phyloP scores from a whole-genome alignment of 1,140 invertebrate species.

The Battus philenor region DNA sequence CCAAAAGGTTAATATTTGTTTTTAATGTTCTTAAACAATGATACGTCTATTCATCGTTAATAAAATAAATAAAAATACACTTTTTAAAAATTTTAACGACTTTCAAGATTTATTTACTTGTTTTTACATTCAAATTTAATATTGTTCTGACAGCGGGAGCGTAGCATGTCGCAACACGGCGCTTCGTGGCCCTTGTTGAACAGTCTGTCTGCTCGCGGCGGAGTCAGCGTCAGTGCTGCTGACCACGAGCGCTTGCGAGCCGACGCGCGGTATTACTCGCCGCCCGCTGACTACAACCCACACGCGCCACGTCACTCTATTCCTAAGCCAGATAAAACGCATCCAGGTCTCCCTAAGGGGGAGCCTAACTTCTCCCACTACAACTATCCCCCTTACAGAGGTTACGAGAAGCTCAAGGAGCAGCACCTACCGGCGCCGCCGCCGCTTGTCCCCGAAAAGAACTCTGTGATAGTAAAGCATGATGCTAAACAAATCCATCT shows the following conservation, averaged over 20 bases:
- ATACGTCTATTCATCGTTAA: too few species aligned
- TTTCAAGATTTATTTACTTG: neutral
- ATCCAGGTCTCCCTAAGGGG: slow-evolving; percentile 80
- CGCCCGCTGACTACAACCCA: slow-evolving; percentile 44
- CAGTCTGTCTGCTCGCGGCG: slow-evolving; percentile 60
- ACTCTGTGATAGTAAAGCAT: slow-evolving; percentile 87
- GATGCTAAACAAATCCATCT: slow-evolving; percentile 79
- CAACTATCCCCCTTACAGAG: slow-evolving; percentile 72
- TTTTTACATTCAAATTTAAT: slow-evolving; percentile 8
- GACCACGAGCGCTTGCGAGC: slow-evolving; percentile 64
- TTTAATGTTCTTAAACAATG: neutral
- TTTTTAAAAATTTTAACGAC: too few species aligned
- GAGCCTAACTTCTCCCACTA: slow-evolving; percentile 85
- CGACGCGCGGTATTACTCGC: slow-evolving; percentile 41
- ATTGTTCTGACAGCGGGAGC: slow-evolving; percentile 58
- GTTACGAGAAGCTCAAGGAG: slow-evolving; percentile 75
- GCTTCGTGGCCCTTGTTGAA: slow-evolving; percentile 69
- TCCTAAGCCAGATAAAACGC: slow-evolving; percentile 78
- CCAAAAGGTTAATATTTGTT: slow-evolving; percentile 82
- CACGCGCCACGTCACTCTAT: slow-evolving; percentile 41
- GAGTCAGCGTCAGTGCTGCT: slow-evolving; percentile 40
- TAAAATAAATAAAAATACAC: too few species aligned
- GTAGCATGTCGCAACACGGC: slow-evolving; percentile 43
- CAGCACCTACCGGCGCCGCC: slow-evolving; percentile 78
- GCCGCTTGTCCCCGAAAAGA: slow-evolving; percentile 81